These are phyloP conservation scores for Akabosia matsudoensis DNA, from an alignment of 1,140 invertebrate species.

Conservation along the genomic window DNA sequence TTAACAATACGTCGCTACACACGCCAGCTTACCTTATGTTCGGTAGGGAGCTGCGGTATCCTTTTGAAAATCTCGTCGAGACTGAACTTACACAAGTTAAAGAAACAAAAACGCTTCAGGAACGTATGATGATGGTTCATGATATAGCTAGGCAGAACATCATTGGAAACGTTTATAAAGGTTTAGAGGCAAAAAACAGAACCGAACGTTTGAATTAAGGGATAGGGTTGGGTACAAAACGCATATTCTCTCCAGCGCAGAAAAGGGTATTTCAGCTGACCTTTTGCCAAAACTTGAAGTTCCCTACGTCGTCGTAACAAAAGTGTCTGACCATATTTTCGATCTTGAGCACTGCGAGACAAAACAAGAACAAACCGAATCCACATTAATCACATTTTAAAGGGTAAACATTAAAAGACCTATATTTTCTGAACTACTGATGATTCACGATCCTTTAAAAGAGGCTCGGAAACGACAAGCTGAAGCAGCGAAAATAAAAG, in stretches of 20 bases:
- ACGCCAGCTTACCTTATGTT: neutral
- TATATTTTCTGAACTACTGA: too few species aligned
- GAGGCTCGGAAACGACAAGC: too few species aligned
- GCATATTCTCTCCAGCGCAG: conserved; percentile 26
- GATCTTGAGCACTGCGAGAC: neutral
- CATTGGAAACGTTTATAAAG: neutral
- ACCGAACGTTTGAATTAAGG: conserved; percentile 14
- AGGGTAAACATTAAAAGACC: too few species aligned
- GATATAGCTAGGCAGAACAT: conserved; percentile 9
- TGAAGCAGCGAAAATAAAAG: too few species aligned
- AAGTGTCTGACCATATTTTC: neutral
- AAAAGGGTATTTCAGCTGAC: conserved; percentile 10
- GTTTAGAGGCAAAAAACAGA: conserved; percentile 10
- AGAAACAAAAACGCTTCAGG: neutral
- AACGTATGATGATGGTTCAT: neutral
- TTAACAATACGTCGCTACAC: conserved; percentile 32
- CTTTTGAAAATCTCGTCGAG: neutral
- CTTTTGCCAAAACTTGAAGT: conserved; percentile 16
- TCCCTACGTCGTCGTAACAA: neutral
- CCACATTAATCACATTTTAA: too few species aligned
- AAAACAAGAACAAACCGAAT: too few species aligned
- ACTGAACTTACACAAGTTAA: neutral
- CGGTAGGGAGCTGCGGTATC: neutral
- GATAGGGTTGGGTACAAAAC: conserved; percentile 17
- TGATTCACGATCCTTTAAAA: too few species aligned